Evolutionary conservation across 1,140 invertebrate genomes (phyloP), one percentile per base, ranked within the genome.

Genomic region (Zaprionus ornatus): DNA sequence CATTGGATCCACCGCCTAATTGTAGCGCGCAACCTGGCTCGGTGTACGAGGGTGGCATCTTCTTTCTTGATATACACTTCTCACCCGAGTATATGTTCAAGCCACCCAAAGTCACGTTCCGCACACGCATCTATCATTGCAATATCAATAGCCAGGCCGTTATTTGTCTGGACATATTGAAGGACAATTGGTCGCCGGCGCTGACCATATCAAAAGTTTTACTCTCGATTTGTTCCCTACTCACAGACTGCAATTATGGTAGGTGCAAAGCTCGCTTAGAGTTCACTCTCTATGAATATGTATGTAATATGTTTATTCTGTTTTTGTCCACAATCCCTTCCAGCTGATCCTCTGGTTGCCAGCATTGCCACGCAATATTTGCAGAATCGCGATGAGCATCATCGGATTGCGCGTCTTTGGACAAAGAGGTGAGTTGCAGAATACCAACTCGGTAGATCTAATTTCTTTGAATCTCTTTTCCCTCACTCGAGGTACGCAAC

Each of bases 351-450:
- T 4, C 93, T 99, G 86, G 99, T 99, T 42, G 98, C 98, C 65
- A 99, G 97, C 93, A 99, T 99, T 94, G 98, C 98, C 40, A 98
- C 98, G 76, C 98, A 99, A 95, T 99, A 98, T 94, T 94, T 99
- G 79, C 97, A 98, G 93, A 99, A 99, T 94, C 95, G 98, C 65
- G 97, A 98, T 93, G 98, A 99, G 93, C 98, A 99, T 91, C 98
- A 99, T 94, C 96, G 98, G 92, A 98, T 98, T 93, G 99, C 99
- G 76, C 95, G 98, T 92, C 95, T 99, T 78, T 99, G 99, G 99
- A 99, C 98, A 82, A 99, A 99, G 93, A 95, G 98, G 86, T 99
- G 98, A 93, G 98, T 98, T 65, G 42, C 17, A 10, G 2, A 12
- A 13, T 23, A 6, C 32, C 9, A n/a, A n/a, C n/a, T n/a, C n/a